Conservation (phyloP, 2,113 vertebrate species). For the Eulemur macaco region DNA sequence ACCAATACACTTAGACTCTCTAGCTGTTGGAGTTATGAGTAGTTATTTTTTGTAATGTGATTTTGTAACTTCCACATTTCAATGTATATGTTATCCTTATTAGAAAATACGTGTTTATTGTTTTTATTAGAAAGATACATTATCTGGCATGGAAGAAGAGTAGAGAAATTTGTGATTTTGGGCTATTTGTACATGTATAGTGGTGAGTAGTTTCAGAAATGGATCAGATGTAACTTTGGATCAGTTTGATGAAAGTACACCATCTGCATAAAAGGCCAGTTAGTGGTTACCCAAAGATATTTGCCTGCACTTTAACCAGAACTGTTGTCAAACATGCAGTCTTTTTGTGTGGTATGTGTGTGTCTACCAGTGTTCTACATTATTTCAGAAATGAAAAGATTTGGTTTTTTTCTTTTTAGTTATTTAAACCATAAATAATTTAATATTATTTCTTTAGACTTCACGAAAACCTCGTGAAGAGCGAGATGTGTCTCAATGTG, state of each 20-base stretch:
- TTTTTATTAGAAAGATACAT: background rate
- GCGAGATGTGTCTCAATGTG: constrained; percentile 93
- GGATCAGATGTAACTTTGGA: background rate
- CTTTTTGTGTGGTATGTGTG: background rate
- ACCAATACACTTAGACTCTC: background rate
- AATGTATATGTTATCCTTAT: background rate
- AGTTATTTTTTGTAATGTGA: background rate
- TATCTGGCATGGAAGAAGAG: background rate
- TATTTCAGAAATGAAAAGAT: background rate
- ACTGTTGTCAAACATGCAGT: background rate
- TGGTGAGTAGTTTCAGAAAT: background rate
- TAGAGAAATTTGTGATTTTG: background rate
- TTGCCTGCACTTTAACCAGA: background rate
- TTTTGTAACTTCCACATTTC: background rate
- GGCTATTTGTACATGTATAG: background rate
- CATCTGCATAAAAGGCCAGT: background rate
- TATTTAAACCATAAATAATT: background rate
- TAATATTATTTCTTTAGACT: constrained; percentile 74
- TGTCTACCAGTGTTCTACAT: background rate
- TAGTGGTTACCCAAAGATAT: background rate
- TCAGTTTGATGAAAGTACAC: background rate
- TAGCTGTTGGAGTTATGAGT: background rate
- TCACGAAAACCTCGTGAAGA: constrained; percentile 93
- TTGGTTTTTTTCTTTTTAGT: background rate
- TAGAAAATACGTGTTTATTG: background rate